These are phyloP conservation scores for Sycophila texana DNA, from an alignment of 2,888 invertebrate genomes.

Conservation along the genomic window DNA sequence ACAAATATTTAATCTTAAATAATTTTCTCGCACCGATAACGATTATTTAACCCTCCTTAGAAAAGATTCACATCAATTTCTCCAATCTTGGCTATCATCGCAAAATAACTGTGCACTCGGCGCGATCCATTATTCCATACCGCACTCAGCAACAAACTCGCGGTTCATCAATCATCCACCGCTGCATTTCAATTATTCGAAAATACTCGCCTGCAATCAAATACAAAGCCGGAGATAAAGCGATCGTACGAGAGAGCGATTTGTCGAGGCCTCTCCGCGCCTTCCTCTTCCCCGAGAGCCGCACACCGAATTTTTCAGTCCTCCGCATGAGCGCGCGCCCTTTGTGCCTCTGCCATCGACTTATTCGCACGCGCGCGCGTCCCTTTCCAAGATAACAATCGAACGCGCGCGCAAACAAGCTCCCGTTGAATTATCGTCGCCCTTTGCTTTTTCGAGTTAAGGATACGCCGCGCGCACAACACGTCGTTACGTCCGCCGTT, in stretches of 20 bases:
- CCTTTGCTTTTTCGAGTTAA: neutral
- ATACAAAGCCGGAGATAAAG: slow-evolving; percentile 53
- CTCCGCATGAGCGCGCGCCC: slow-evolving; percentile 5
- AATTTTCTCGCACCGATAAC: slow-evolving; percentile 4
- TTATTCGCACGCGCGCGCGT: slow-evolving; percentile 39
- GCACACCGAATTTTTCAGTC: slow-evolving; percentile 45
- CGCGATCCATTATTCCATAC: slow-evolving; percentile 25
- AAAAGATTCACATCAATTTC: too few species aligned
- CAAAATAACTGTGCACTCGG: neutral
- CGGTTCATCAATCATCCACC: slow-evolving; percentile 39
- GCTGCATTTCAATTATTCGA: slow-evolving; percentile 47
- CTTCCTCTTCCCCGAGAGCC: neutral
- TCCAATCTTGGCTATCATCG: too few species aligned
- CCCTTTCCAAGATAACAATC: slow-evolving; percentile 48
- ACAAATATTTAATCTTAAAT: neutral
- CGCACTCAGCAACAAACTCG: neutral
- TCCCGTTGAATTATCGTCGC: slow-evolving; percentile 41
- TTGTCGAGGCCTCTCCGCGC: slow-evolving; percentile 43
- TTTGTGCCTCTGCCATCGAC: slow-evolving; percentile 42
- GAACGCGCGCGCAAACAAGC: slow-evolving; percentile 8
- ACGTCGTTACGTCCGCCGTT: slow-evolving; percentile 5
- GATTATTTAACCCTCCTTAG: too few species aligned
- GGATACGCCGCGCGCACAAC: slow-evolving; percentile 18
- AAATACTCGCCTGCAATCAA: slow-evolving; percentile 45
- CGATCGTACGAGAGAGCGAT: slow-evolving; percentile 45